These are phyloP conservation scores for Premnoplex brunnescens DNA, from an alignment of 2,797 vertebrate species.

Conservation along the genomic window DNA sequence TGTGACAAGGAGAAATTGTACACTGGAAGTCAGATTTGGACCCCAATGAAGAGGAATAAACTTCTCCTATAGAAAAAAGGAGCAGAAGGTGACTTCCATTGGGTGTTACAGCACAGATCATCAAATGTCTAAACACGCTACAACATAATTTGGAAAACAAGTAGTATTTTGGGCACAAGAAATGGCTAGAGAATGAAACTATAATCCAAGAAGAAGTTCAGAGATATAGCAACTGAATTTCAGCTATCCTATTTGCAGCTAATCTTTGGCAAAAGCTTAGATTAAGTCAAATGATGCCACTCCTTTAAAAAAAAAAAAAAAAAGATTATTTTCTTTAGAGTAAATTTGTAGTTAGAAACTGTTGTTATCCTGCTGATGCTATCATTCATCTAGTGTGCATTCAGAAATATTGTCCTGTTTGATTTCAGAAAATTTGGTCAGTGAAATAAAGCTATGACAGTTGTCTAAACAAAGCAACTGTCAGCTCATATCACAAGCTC, in stretches of 20 bases:
- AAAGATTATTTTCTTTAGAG: constrained; percentile 30
- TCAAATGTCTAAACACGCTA: background rate
- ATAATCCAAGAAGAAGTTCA: background rate
- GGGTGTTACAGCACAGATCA: background rate
- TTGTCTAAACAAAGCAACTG: constrained; percentile 78
- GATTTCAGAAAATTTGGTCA: constrained; percentile 63
- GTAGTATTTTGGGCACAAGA: background rate
- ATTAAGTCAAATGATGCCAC: background rate
- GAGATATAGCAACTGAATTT: background rate
- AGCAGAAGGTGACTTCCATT: background rate
- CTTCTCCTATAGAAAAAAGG: background rate
- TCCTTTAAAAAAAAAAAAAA: background rate
- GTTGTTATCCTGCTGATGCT: constrained; percentile 53
- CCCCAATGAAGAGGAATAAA: background rate
- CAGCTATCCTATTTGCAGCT: background rate
- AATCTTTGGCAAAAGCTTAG: background rate
- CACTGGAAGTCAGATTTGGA: background rate
- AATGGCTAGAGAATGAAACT: background rate
- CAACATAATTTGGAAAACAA: background rate
- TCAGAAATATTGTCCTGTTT: constrained; percentile 52
- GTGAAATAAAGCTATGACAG: constrained; percentile 69
- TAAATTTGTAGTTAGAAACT: background rate
- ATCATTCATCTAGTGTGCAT: constrained; percentile 18
- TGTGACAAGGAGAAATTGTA: background rate
- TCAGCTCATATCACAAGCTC: constrained; percentile 72